Percentiles rank a stretch among this genome's conserved stretches.
Conservation (phyloP, 2,113 vertebrate species). For the Lepisosteus oculatus region DNA sequence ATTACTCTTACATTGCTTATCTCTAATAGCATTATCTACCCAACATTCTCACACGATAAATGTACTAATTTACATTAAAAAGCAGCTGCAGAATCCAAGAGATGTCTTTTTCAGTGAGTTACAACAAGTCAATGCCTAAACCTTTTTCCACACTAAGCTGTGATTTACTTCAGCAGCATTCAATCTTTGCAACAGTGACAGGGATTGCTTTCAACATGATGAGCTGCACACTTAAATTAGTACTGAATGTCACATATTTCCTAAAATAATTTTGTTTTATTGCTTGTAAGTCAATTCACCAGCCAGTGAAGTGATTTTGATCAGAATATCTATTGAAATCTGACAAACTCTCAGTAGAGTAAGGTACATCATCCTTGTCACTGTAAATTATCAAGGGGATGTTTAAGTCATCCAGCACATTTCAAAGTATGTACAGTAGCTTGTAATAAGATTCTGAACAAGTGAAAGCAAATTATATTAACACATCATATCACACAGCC, state of each 20-base stretch:
- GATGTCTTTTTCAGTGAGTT: conserved; percentile 13
- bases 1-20: background rate
- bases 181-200: background rate
- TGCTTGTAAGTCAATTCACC: background rate
- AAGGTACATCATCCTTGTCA: no score
- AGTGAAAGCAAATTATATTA: no score
- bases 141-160: background rate
- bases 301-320: background rate
- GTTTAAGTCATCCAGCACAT: no score
- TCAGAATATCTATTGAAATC: background rate
- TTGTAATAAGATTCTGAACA: no score
- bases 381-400: no score
- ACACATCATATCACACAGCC: no score
- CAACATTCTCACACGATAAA: background rate
- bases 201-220: background rate
- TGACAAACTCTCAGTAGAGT: no score
- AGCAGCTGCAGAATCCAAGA: background rate
- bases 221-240: background rate
- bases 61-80: background rate
- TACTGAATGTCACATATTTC: background rate
- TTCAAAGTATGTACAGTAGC: no score
- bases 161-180: background rate
- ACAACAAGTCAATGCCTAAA: background rate
- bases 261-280: conserved; percentile 5
- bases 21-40: background rate